These are phyloP conservation scores for Patella caerulea DNA, from an alignment of 2,888 invertebrate species.

Conservation along the genomic window DNA sequence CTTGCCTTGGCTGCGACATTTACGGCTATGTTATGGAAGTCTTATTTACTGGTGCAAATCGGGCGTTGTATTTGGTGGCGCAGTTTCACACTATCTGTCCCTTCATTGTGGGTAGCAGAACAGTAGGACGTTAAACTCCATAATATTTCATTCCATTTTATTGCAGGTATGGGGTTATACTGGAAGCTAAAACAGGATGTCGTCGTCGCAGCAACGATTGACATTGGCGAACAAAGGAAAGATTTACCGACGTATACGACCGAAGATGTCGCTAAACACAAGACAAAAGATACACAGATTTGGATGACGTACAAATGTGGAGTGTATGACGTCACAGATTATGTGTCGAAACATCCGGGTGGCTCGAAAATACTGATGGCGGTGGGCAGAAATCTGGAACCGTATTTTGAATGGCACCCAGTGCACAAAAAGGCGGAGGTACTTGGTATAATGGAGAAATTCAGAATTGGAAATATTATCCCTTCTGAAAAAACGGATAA, in stretches of 20 bases:
- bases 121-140: neutral
- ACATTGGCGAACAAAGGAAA: conserved; percentile 39
- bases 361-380: conserved; percentile 92
- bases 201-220: conserved; percentile 24
- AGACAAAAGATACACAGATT: conserved; percentile 75
- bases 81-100: too few relatives aligned
- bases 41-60: too few relatives aligned
- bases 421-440: conserved; percentile 75
- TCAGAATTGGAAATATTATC: conserved; percentile 88
- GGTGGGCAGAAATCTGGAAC: conserved; percentile 92
- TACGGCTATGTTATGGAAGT: too few relatives aligned
- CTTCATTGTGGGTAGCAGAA: too few relatives aligned
- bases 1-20: too few relatives aligned
- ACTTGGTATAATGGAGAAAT: conserved; percentile 83
- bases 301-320: conserved; percentile 78
- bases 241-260: conserved; percentile 59
- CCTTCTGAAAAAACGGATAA: conserved; percentile 76
- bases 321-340: conserved; percentile 95
- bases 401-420: conserved; percentile 84
- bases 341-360: conserved; percentile 87
- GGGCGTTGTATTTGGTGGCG: too few relatives aligned
- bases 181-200: conserved; percentile 15
- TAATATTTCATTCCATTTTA: neutral
- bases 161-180: conserved; percentile 23
- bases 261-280: conserved; percentile 84